Base-by-base conservation (phyloP, 2,888 invertebrate genomes). In the Lithophane socia region DNA sequence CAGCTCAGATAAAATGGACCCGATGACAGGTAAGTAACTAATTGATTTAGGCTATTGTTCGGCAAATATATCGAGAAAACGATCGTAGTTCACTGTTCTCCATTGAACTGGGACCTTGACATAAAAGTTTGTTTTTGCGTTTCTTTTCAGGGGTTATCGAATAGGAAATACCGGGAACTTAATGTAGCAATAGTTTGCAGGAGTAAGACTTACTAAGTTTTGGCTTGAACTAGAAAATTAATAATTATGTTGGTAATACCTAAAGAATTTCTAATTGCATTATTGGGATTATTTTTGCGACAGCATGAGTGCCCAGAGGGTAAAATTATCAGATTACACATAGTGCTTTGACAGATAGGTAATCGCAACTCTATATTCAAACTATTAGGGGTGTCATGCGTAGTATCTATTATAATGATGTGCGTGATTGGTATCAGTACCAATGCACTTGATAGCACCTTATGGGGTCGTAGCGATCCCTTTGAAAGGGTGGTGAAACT, bases 11-110 rank as follows among this genome's bases (percentile, higher is more conserved):
- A 86, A 85, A 77, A 80, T 77, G 72, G 79, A 52, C 75, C 71
- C 24, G 80, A 82, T 86, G 85, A 87, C 82, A 88, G 83, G 82
- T 85, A 80, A 81, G 77, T 79, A 85, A 87, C 79, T 77, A 83
- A 86, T 81, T 77, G 75, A 73, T 78, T 79, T 79, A 52, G n/a
- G 63, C 73, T 37, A 73, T 73, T 78, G 72, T 81, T 70, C 52
- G 49, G 65, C 54, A 49, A 75, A 79, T 75, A 47, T 63, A 86
- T 72, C 61, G 49, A 54, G n/a, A 52, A 68, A 69, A 77, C 29
- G 49, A 66, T 72, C 37, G 56, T 58, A 56, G 37, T 70, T 80
- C 21, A 75, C 21, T 58, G n/a, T 58, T 37, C 37, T 58, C 13
- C 29, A 18, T 77, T 68, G 52, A 64, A 47, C 37, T 37, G 5